Conservation (phyloP, 2,888 invertebrate genomes). For the Rosalia funebris region DNA sequence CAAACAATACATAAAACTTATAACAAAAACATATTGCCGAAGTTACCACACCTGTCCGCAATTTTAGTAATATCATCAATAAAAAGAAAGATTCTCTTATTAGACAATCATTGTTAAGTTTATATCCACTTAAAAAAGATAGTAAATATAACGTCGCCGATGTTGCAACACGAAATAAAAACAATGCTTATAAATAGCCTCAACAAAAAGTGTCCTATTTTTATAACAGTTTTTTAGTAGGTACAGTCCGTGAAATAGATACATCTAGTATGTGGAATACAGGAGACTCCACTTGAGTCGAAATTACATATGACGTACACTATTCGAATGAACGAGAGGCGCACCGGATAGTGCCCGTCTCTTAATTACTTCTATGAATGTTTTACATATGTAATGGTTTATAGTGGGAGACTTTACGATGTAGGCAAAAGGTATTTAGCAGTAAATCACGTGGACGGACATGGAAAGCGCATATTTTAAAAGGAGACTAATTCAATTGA, state of each 20-base stretch:
- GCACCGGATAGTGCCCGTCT: background rate
- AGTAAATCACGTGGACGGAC: conserved; percentile 13
- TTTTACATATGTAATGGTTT: background rate
- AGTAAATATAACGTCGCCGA: background rate
- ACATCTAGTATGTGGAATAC: background rate
- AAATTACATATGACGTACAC: conserved; percentile 5
- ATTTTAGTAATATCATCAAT: too few species aligned
- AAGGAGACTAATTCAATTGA: conserved; percentile 9
- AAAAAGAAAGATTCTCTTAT: too few species aligned
- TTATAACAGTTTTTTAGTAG: background rate
- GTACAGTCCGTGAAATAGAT: background rate
- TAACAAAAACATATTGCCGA: too few species aligned
- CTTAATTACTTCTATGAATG: conserved; percentile 13
- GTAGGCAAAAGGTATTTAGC: conserved; percentile 17
- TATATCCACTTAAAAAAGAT: too few species aligned
- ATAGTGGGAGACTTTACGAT: conserved; percentile 6
- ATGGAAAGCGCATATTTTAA: conserved; percentile 9
- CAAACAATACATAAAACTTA: too few species aligned
- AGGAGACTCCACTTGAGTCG: background rate
- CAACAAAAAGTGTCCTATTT: conserved; percentile 1
- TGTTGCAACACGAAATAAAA: background rate
- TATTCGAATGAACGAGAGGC: background rate
- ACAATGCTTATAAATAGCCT: background rate
- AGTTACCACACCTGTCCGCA: too few species aligned
- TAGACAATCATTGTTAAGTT: too few species aligned